Evolutionary conservation across 2,888 invertebrate species (phyloP).

Genomic region (Dromius quadrimaculatus): DNA sequence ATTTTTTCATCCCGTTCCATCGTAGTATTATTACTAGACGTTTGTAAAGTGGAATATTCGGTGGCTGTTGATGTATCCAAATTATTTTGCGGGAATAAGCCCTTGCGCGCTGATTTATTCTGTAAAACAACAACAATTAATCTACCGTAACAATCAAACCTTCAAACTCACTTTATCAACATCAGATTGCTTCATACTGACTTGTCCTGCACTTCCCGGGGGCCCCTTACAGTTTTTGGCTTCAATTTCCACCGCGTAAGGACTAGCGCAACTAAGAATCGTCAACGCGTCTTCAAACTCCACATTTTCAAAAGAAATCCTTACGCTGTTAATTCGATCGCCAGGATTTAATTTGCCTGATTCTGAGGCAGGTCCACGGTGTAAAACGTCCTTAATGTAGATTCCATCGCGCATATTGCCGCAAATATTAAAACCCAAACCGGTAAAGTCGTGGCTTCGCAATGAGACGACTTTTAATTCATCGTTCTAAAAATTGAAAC

Average conservation of each 20-base stretch:
- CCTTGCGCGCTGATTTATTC: constrained; percentile 62
- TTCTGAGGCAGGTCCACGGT: constrained; percentile 89
- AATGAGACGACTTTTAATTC: constrained; percentile 77
- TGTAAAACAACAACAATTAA: constrained; percentile 56
- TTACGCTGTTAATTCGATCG: constrained; percentile 88
- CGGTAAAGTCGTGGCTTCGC: constrained; percentile 89
- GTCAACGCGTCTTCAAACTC: constrained; percentile 92
- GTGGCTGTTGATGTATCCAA: constrained; percentile 63
- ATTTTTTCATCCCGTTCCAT: constrained; percentile 63
- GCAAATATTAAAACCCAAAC: constrained; percentile 86
- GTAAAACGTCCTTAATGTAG: constrained; percentile 86
- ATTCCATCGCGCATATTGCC: constrained; percentile 95
- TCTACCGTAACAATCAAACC: not conserved
- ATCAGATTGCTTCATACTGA: constrained; percentile 81
- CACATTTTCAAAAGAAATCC: constrained; percentile 88
- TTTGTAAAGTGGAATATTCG: constrained; percentile 66
- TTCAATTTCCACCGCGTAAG: constrained; percentile 87
- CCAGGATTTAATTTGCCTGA: constrained; percentile 85
- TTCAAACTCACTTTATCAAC: constrained; percentile 71
- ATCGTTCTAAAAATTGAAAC: constrained; percentile 66
- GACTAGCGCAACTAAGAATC: constrained; percentile 90
- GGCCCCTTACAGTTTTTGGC: constrained; percentile 70
- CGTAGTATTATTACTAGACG: constrained; percentile 63
- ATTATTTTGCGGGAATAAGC: constrained; percentile 66
- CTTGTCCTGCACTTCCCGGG: constrained; percentile 58